Conservation (phyloP, 2,113 vertebrate species). For the Arenaria interpres region DNA sequence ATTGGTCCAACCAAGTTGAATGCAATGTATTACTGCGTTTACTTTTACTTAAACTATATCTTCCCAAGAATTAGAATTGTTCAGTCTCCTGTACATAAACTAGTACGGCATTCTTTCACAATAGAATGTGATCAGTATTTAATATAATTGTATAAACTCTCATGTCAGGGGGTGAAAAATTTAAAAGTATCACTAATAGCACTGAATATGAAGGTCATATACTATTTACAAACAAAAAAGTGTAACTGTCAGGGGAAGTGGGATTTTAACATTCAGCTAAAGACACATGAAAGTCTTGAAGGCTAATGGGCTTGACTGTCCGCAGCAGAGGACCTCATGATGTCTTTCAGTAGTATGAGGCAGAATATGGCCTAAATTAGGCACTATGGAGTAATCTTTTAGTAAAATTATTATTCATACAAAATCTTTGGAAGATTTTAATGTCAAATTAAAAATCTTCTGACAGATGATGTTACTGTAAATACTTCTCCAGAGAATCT, state of each 20-base stretch:
- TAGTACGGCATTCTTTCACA: background rate
- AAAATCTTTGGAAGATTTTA: background rate
- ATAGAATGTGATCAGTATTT: background rate
- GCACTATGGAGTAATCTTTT: background rate
- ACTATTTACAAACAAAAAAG: background rate
- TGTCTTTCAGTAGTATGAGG: background rate
- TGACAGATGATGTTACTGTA: conserved; percentile 8
- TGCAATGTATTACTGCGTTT: background rate
- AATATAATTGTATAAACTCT: background rate
- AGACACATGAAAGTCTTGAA: background rate
- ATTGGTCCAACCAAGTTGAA: background rate
- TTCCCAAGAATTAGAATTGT: background rate
- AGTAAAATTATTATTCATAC: no score
- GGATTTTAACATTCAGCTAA: background rate
- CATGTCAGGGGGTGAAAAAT: background rate
- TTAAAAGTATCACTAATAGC: background rate
- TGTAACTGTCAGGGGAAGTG: background rate
- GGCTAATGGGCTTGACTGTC: background rate
- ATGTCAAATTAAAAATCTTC: conserved; percentile 23
- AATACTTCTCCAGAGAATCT: background rate
- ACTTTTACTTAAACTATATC: background rate
- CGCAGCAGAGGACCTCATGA: background rate
- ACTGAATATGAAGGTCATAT: background rate
- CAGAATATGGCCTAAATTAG: background rate
- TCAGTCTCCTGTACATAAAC: background rate